Percentiles rank a stretch among this genome's conserved stretches.
Evolutionary conservation across 2,797 vertebrate species (phyloP).

Genomic region (Cossypha niveicapilla): DNA sequence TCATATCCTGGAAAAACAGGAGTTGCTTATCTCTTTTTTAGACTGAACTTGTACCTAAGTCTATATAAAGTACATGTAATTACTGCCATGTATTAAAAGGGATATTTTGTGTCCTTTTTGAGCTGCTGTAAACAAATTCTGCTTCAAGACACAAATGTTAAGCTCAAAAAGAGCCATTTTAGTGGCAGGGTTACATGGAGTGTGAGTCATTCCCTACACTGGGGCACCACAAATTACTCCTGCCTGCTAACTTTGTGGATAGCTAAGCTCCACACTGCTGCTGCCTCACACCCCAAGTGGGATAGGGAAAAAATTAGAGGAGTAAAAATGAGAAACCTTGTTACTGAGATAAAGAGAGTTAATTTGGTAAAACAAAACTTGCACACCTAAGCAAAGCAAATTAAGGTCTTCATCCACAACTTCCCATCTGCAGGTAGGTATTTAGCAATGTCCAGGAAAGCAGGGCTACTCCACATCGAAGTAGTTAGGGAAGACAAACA

Average conservation of each 20-base stretch:
- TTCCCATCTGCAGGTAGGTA: neutral
- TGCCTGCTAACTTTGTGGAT: neutral
- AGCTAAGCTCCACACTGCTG: neutral
- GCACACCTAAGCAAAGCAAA: neutral
- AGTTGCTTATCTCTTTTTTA: neutral
- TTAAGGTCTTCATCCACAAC: too few relatives aligned
- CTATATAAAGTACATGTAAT: neutral
- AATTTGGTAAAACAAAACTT: neutral
- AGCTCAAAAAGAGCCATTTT: neutral
- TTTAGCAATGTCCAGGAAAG: neutral
- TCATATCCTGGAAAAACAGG: neutral
- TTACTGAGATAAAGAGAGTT: neutral
- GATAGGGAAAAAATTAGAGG: neutral
- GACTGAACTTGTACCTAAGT: neutral
- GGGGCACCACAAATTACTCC: neutral
- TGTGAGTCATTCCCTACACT: accelerated
- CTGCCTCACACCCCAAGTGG: accelerated
- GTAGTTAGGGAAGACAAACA: neutral
- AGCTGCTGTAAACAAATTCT: neutral
- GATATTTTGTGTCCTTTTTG: neutral
- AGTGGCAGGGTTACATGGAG: neutral
- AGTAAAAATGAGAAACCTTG: neutral
- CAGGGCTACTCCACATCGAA: neutral
- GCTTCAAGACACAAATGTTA: neutral
- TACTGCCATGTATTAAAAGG: neutral